Percentiles rank a stretch among this genome's conserved stretches.
These are phyloP conservation scores for Chesias legatella DNA, from an alignment of 2,888 invertebrate species.

Conservation along the genomic window DNA sequence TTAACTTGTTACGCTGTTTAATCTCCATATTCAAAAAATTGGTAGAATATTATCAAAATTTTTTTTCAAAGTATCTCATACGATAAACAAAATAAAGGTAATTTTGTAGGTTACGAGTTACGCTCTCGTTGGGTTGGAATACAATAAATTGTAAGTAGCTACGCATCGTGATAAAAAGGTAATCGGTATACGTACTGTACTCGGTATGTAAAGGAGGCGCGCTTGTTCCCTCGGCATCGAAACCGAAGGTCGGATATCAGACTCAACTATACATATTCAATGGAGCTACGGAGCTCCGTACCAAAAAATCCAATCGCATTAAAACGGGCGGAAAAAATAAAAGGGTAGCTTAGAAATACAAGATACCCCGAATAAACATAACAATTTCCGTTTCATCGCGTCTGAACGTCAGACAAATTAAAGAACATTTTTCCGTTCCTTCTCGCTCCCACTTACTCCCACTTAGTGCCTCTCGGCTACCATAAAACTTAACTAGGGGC, in stretches of 20 bases:
- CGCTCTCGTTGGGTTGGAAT: conserved; percentile 13
- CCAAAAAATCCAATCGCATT: conserved; percentile 67
- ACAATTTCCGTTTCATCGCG: conserved; percentile 72
- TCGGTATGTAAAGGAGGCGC: conserved; percentile 30
- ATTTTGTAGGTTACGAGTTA: conserved; percentile 6
- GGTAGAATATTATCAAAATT: not conserved
- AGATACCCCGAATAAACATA: conserved; percentile 67
- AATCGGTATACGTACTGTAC: conserved; percentile 27
- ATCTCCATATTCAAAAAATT: conserved; percentile 25
- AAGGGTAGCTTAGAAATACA: conserved; percentile 56
- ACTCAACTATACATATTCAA: conserved; percentile 60
- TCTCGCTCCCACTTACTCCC: conserved; percentile 45
- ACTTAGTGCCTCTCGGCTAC: conserved; percentile 48
- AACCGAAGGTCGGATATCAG: conserved; percentile 51
- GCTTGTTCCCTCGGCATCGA: conserved; percentile 39
- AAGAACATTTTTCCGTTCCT: conserved; percentile 69
- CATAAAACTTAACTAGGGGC: conserved; percentile 77
- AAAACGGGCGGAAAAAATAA: conserved; percentile 58
- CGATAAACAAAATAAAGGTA: no score
- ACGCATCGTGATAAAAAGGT: conserved; percentile 25
- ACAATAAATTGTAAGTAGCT: conserved; percentile 19
- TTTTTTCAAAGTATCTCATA: no score
- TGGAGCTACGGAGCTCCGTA: conserved; percentile 41
- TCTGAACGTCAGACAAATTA: conserved; percentile 70
- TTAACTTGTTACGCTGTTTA: conserved; percentile 28